phyloP scores from a whole-genome alignment of 2,797 vertebrate genomes.

The Peromyscus melanophrys region DNA sequence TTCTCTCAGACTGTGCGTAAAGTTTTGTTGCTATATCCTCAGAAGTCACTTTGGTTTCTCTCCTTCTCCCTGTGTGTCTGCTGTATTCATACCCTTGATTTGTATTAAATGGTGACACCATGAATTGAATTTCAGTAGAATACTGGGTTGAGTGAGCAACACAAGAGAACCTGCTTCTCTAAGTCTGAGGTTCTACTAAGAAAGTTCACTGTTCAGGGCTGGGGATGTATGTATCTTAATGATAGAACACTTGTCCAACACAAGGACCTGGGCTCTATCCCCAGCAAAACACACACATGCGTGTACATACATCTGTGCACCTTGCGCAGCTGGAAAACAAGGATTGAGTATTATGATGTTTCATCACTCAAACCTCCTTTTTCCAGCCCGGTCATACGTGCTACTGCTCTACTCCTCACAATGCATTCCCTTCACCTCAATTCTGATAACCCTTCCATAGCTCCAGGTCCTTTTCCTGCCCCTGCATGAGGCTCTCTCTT shows the following conservation, averaged over 20 bases:
- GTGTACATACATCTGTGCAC: background rate
- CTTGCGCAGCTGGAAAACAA: background rate
- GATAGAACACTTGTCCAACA: background rate
- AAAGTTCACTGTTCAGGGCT: background rate
- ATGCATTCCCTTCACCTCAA: background rate
- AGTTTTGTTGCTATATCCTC: background rate
- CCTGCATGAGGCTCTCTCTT: background rate
- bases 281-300: background rate
- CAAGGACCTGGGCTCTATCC: background rate
- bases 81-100: background rate
- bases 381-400: background rate
- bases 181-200: background rate
- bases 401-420: background rate
- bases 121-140: constrained; percentile 41
- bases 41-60: background rate
- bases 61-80: background rate
- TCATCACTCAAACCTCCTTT: background rate
- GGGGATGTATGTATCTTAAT: background rate
- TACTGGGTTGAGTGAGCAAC: background rate
- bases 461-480: background rate
- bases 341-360: background rate
- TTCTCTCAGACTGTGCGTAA: background rate
- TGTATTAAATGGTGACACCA: background rate
- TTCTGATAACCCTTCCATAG: background rate
- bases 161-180: background rate